Evolutionary conservation across 30 jellyfish, hydroid and myxozoan genomes (phyloP).

Genomic region (Phacellophora camtschatica): DNA sequence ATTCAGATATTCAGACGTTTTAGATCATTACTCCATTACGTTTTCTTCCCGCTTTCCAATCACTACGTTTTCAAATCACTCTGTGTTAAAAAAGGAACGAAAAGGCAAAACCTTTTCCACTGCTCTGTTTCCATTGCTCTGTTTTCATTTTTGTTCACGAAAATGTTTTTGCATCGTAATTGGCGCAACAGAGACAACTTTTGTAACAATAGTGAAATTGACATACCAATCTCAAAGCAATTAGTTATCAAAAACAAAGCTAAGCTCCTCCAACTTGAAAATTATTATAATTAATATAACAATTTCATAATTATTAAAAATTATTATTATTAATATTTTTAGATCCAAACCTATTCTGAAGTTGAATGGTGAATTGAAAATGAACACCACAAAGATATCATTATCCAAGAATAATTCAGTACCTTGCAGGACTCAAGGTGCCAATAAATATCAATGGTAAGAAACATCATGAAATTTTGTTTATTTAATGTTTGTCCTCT

Average conservation of each 20-base stretch:
- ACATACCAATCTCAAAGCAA: too few species aligned
- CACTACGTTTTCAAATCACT: too few species aligned
- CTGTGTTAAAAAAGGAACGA: too few species aligned
- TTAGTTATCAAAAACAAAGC: too few species aligned
- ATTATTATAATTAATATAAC: background rate
- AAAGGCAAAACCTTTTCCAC: too few species aligned
- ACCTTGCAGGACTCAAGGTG: constrained; percentile 5
- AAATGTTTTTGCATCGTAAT: too few species aligned
- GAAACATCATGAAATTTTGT: background rate
- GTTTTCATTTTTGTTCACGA: too few species aligned
- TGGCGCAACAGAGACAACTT: too few species aligned
- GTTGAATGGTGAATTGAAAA: background rate
- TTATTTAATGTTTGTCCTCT: background rate
- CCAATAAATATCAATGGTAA: constrained; percentile 36
- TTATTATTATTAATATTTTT: background rate
- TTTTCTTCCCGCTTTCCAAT: too few species aligned
- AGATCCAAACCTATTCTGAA: constrained; percentile 50
- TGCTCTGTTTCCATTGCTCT: background rate
- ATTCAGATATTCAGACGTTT: too few species aligned
- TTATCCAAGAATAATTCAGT: background rate
- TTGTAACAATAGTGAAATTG: too few species aligned
- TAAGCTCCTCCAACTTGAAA: background rate
- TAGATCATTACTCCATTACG: too few species aligned
- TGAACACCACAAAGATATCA: constrained; percentile 13
- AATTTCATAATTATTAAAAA: background rate